These are phyloP conservation scores for Pteria penguin DNA, from an alignment of 2,888 invertebrate species.

Conservation along the genomic window DNA sequence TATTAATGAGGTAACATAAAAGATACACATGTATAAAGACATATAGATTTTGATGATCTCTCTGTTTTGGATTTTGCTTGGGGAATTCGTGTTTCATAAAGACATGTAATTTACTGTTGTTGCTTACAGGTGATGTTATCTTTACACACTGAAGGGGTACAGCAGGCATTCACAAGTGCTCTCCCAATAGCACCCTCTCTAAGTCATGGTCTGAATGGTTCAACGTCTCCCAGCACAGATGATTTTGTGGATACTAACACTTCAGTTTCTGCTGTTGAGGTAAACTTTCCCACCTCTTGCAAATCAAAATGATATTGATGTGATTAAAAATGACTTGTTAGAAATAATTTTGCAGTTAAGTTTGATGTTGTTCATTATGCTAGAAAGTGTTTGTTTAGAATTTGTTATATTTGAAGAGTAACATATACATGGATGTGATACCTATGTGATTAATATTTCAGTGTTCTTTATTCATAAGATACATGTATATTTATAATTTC, in stretches of 20 bases:
- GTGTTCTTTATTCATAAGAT: too few species aligned
- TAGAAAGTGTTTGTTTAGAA: too few species aligned
- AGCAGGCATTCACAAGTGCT: constrained; percentile 82
- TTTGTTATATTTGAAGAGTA: too few species aligned
- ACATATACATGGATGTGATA: too few species aligned
- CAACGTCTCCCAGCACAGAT: constrained; percentile 62
- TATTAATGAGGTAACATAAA: too few species aligned
- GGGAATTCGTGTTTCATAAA: background rate
- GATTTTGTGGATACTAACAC: too few species aligned
- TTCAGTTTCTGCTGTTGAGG: constrained; percentile 9
- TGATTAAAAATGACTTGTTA: too few species aligned
- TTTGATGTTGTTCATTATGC: too few species aligned
- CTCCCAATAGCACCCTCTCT: constrained; percentile 66
- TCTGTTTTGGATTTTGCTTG: too few species aligned
- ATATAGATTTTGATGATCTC: background rate
- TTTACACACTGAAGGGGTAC: constrained; percentile 84
- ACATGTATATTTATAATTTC: too few species aligned
- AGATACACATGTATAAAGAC: background rate
- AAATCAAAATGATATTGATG: background rate
- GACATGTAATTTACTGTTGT: background rate
- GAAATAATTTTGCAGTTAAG: too few species aligned
- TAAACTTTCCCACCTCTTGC: background rate
- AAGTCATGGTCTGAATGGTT: constrained; percentile 38
- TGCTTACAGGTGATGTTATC: constrained; percentile 83
- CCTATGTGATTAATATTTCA: too few species aligned